Base-by-base conservation (phyloP, 2,797 vertebrate genomes). In the Sibirionetta formosa region DNA sequence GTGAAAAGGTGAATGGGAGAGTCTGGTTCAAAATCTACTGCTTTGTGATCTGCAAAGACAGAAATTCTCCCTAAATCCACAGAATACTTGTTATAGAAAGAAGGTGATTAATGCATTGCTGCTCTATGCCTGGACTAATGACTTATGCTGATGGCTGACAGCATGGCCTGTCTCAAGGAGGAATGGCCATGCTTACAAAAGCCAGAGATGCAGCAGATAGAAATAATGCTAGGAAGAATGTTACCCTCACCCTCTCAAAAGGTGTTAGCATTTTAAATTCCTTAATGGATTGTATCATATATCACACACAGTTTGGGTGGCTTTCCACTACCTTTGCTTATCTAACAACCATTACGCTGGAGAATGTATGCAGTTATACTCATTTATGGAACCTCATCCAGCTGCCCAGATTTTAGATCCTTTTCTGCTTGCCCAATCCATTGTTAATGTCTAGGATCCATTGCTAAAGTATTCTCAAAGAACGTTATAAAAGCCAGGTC, bases 321-420 rank as follows among this genome's bases (percentile, higher is more conserved):
- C 35, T 82, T 78, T n/a, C 7, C 44, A 50, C 35, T 64, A 33
- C 27, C 33, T 63, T 27, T 78, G 6, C 15, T 53, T 77, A 23
- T 31, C 50, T 58, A 46, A n/a, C 29, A 68, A 6, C 14, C 23
- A 17, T 58, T 27, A 50, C 46, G 35, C 38, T 90, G 27, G 42
- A 66, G 53, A 5, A 42, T 0, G 4, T 54, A 13, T 7, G 8
- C 0, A 0, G 3, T 72, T 84, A 87, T 46, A 57, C 7, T 84
- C 0, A 17, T 80, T 84, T 66, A 50, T 71, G 33, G 19, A 71
- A 40, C 15, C 57, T 76, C 42, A 40, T 23, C 40, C 35, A 51
- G 19, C 31, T 77, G 26, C 7, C 36, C 12, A 48, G 17, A 4
- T 48, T 80, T 76, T 68, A 76, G 15, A 44, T 56, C 6, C 2